Evolutionary conservation across 2,113 vertebrate genomes (phyloP).

Genomic region (Dolichallabes microphthalmus): DNA sequence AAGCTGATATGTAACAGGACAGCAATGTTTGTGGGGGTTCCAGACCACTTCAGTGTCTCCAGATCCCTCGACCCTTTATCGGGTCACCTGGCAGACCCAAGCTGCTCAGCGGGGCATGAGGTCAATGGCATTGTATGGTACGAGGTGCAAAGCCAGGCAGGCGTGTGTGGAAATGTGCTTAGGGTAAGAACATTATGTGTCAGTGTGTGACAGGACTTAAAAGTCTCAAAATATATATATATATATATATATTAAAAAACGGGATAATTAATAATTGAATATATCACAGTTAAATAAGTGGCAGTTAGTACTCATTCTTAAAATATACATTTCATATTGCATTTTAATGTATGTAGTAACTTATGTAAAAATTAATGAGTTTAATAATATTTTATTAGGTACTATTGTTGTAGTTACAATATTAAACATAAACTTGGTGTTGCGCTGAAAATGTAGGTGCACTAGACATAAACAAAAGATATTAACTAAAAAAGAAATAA

Average conservation of each 20-base stretch:
- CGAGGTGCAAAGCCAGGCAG: constrained; percentile 42
- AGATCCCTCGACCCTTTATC: constrained; percentile 55
- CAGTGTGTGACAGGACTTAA: background rate
- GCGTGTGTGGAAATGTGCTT: constrained; percentile 61
- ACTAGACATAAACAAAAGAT: background rate
- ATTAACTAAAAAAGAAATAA: background rate
- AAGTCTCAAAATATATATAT: background rate
- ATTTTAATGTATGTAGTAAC: background rate
- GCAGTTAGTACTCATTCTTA: background rate
- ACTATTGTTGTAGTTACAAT: background rate
- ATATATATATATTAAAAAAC: no score
- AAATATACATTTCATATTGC: background rate
- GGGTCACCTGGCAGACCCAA: constrained; percentile 56
- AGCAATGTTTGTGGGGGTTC: constrained; percentile 55
- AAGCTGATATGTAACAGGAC: constrained; percentile 56
- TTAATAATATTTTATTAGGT: background rate
- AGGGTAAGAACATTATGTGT: constrained; percentile 55
- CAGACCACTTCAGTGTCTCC: background rate
- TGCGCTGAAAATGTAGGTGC: background rate
- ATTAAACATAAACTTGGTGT: background rate
- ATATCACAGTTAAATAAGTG: background rate
- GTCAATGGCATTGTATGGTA: constrained; percentile 56
- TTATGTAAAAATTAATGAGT: background rate
- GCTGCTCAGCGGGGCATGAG: constrained; percentile 47
- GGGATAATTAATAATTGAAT: background rate